Percentiles rank a stretch among this genome's conserved stretches.
Evolutionary conservation across 1,140 invertebrate genomes (phyloP).

Genomic region (Scylla paramamosain): DNA sequence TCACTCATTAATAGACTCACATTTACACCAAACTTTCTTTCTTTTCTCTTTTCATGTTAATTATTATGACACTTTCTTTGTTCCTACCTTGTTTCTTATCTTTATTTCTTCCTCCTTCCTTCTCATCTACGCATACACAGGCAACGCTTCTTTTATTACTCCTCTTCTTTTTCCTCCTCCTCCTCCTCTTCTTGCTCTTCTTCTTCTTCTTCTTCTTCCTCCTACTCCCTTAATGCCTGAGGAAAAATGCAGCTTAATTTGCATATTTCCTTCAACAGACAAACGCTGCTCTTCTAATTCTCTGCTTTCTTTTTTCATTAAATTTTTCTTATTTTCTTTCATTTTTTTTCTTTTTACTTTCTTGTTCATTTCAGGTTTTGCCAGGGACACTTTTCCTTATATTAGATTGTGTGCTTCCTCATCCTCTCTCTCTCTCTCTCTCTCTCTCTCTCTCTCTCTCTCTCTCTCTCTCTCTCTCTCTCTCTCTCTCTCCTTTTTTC

Average conservation of each 20-base stretch:
- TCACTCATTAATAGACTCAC: too few species aligned
- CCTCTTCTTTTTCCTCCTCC: neutral
- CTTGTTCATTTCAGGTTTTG: neutral
- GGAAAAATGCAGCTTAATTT: neutral
- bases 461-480: too few species aligned
- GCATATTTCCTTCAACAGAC: conserved; percentile 1
- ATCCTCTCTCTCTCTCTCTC: neutral
- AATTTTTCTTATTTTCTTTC: neutral
- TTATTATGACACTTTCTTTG: too few species aligned
- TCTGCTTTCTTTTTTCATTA: neutral
- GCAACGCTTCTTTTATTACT: neutral
- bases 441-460: neutral
- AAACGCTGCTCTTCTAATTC: neutral
- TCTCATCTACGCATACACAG: neutral
- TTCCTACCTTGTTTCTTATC: neutral
- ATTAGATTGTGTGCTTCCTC: neutral
- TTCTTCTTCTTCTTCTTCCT: neutral
- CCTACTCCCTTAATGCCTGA: neutral
- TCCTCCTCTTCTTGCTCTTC: neutral
- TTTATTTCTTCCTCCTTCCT: neutral
- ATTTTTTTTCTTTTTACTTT: neutral
- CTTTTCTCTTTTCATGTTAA: too few species aligned
- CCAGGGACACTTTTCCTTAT: neutral
- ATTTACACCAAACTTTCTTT: too few species aligned
- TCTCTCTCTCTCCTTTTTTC: neutral